A percentile compares a stretch with the other conserved stretches of the same genome.
Evolutionary conservation across 2,888 invertebrate species (phyloP).

Genomic region (Eretmocerus hayati): DNA sequence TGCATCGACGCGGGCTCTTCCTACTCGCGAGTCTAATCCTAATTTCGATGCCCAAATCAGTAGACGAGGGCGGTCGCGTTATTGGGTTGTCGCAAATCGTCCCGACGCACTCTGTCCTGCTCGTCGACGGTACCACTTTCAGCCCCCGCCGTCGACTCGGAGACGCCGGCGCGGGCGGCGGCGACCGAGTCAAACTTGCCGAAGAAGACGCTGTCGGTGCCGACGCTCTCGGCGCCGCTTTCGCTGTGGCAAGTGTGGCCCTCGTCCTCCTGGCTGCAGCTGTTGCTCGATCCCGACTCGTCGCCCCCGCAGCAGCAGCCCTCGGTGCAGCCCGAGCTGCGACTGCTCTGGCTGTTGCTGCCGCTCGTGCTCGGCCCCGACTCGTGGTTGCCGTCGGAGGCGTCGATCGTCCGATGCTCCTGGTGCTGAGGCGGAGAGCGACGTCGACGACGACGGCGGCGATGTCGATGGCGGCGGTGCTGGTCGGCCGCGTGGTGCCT

Average conservation of each 20-base stretch:
- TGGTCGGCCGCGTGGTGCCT: neutral
- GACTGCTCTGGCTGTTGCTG: constrained; percentile 50
- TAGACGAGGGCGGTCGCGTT: no score
- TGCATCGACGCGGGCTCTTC: no score
- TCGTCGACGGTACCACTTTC: no score
- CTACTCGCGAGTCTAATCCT: neutral
- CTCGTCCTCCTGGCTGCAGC: constrained; percentile 48
- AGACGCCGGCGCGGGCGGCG: constrained; percentile 1
- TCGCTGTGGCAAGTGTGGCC: constrained; percentile 67
- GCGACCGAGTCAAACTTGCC: constrained; percentile 56
- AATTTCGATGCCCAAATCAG: neutral
- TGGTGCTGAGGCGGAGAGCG: no score
- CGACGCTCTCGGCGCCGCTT: constrained; percentile 80
- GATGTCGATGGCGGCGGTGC: no score
- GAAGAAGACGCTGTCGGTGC: constrained; percentile 81
- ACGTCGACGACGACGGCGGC: no score
- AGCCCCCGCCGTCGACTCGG: no score
- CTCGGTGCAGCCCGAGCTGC: constrained; percentile 73
- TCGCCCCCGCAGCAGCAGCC: constrained; percentile 74
- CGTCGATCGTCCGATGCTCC: no score
- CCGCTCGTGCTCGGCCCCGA: no score
- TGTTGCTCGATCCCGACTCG: constrained; percentile 44
- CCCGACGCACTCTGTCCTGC: no score
- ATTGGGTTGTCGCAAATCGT: no score
- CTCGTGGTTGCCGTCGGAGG: neutral